Evolutionary conservation across 2,113 vertebrate genomes (phyloP).

Genomic region (Tursiops truncatus): DNA sequence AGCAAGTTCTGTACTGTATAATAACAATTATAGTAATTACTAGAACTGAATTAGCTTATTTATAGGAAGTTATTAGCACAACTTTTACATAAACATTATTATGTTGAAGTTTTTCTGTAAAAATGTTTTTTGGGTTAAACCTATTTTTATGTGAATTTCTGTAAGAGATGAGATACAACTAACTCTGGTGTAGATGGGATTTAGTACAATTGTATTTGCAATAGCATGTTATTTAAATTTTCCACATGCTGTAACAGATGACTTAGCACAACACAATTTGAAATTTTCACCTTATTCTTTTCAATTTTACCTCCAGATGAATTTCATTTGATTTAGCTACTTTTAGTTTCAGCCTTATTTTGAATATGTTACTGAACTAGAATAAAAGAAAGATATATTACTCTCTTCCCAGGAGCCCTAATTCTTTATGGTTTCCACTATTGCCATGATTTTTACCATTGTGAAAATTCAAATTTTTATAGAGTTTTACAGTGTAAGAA

Average conservation of each 20-base stretch:
- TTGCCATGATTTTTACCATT: conserved; percentile 44
- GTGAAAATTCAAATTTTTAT: conserved; percentile 46
- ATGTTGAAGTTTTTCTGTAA: conserved; percentile 19
- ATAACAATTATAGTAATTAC: neutral
- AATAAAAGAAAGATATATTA: conserved; percentile 47
- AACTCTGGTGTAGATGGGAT: neutral
- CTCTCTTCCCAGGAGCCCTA: conserved; percentile 3
- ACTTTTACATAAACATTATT: neutral
- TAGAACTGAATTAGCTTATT: neutral
- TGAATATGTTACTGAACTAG: conserved; percentile 34
- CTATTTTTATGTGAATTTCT: conserved; percentile 42
- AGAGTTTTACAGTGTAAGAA: neutral
- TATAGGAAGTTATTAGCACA: neutral
- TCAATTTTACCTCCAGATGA: conserved; percentile 36
- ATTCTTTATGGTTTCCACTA: neutral
- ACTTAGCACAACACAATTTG: conserved; percentile 15
- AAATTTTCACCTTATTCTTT: conserved; percentile 33
- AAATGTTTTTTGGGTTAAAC: neutral
- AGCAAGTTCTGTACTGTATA: neutral
- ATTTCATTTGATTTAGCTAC: conserved; percentile 52
- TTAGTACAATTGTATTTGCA: conserved; percentile 40
- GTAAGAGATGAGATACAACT: neutral
- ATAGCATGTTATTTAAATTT: conserved; percentile 47
- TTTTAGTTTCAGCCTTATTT: conserved; percentile 54
- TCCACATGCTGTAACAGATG: neutral